Percentiles rank a stretch among this genome's conserved stretches.
Evolutionary conservation across 2,113 vertebrate genomes (phyloP).

Genomic region (Gnathonemus longibarbis): DNA sequence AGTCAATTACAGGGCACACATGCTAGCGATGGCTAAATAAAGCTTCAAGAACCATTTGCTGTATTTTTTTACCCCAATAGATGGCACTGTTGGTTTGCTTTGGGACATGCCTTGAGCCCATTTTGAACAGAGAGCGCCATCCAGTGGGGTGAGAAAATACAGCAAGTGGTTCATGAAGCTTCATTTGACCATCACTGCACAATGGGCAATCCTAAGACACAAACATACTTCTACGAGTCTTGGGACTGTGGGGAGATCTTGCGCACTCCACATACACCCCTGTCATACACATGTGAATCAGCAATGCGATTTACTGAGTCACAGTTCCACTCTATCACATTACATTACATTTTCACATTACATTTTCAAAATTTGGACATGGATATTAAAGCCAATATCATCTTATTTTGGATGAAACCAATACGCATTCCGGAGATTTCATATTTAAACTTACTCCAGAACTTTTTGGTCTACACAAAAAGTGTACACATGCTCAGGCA

Average conservation of each 20-base stretch:
- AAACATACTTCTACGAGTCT: background rate
- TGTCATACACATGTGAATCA: background rate
- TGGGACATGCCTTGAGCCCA: no score
- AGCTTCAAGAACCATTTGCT: no score
- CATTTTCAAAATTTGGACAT: background rate
- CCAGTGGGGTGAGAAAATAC: no score
- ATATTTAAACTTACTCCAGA: background rate
- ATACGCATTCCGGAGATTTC: background rate
- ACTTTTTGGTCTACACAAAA: background rate
- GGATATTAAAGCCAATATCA: background rate
- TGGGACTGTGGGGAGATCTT: background rate
- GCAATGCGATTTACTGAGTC: background rate
- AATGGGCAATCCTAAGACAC: background rate
- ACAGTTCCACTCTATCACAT: background rate
- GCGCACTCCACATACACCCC: background rate
- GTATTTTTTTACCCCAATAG: no score
- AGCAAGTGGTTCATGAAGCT: no score
- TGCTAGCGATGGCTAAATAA: no score
- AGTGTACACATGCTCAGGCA: no score
- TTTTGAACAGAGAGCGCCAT: no score
- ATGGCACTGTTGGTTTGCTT: no score
- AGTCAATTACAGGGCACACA: background rate
- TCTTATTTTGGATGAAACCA: background rate
- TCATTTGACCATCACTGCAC: background rate
- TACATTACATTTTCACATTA: background rate